Percentiles rank a stretch among this genome's conserved stretches.
phyloP scores from a whole-genome alignment of 2,113 vertebrate species.

The Austrofundulus limnaeus region DNA sequence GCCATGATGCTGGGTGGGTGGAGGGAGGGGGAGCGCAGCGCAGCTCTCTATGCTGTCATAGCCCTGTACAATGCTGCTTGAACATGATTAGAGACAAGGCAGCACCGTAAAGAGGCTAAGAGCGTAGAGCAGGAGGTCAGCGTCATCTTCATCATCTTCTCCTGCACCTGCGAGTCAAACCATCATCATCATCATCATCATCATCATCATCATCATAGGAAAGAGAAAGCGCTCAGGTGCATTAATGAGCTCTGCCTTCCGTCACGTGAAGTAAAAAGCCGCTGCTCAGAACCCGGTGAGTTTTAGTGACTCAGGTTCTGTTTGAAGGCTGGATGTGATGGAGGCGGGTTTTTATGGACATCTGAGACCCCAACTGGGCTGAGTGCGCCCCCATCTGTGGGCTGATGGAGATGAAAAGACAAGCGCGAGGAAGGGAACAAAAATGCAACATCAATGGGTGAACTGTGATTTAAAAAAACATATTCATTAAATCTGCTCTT shows the following conservation, averaged over 20 bases:
- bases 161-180: conserved; percentile 49
- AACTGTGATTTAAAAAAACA: neutral
- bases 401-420: conserved; percentile 17
- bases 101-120: conserved; percentile 86
- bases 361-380: conserved; percentile 46
- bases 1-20: conserved; percentile 20
- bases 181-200: neutral
- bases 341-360: conserved; percentile 41
- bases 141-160: conserved; percentile 22
- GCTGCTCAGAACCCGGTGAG: conserved; percentile 6
- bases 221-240: neutral
- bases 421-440: too few species aligned
- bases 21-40: conserved; percentile 32
- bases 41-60: conserved; percentile 80
- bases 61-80: conserved; percentile 87
- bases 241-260: neutral
- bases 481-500: neutral
- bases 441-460: conserved; percentile 5
- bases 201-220: too few species aligned
- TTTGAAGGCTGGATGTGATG: conserved; percentile 44
- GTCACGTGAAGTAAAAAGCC: neutral
- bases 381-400: conserved; percentile 67
- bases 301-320: conserved; percentile 9
- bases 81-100: conserved; percentile 82
- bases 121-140: conserved; percentile 72